These are phyloP conservation scores for Scaptomyza caliginosa DNA, from an alignment of 2,888 invertebrate species.

Conservation along the genomic window DNA sequence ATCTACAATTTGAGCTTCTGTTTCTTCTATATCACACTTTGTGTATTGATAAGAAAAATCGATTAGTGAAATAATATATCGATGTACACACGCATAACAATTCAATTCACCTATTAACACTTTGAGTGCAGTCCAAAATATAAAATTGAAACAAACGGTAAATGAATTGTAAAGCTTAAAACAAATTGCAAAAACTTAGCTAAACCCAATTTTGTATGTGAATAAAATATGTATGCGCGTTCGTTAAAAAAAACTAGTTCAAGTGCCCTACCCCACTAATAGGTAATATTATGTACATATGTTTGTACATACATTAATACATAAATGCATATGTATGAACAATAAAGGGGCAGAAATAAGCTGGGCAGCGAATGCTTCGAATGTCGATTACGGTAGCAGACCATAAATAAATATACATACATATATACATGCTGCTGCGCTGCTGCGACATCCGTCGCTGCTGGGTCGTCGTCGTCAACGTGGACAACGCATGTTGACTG, in stretches of 20 bases:
- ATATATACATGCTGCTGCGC: slow-evolving; percentile 63
- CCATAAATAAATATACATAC: slow-evolving; percentile 73
- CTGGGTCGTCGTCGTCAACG: slow-evolving; percentile 39
- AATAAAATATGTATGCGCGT: slow-evolving; percentile 1
- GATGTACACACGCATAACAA: not conserved
- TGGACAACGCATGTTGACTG: slow-evolving; percentile 50
- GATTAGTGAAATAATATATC: not conserved
- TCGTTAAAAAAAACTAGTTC: slow-evolving; percentile 59
- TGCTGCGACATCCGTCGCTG: slow-evolving; percentile 28
- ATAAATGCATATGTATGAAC: slow-evolving; percentile 3
- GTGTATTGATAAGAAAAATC: not conserved
- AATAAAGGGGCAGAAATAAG: slow-evolving; percentile 31
- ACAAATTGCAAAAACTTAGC: slow-evolving; percentile 7
- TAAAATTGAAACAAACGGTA: slow-evolving; percentile 15
- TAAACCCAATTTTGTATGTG: slow-evolving; percentile 1
- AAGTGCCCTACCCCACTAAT: slow-evolving; percentile 71
- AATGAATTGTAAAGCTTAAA: slow-evolving; percentile 1
- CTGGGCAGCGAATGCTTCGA: slow-evolving; percentile 29
- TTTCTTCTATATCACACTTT: not conserved
- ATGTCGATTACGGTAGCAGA: slow-evolving; percentile 72
- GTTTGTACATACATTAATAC: slow-evolving; percentile 1
- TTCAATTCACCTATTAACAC: not conserved
- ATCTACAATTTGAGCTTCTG: not conserved
- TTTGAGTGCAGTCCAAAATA: not conserved
- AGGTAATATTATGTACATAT: slow-evolving; percentile 7